phyloP scores from a whole-genome alignment of 2,888 invertebrate species.

The Zootermopsis nevadensis region DNA sequence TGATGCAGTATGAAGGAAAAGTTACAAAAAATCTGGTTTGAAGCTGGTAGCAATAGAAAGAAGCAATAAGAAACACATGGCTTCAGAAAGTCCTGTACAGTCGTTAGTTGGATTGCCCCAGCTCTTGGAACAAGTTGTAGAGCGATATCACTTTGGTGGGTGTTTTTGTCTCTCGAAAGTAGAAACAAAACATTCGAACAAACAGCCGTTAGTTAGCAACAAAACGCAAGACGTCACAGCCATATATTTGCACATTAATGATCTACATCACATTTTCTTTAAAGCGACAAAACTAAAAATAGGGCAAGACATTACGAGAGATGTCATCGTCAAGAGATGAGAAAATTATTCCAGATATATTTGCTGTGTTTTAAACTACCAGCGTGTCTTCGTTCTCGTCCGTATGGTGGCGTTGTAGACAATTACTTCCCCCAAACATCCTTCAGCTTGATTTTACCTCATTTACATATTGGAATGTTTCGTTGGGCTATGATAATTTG shows the following conservation, averaged over 20 bases:
- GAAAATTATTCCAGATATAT: slow-evolving; percentile 12
- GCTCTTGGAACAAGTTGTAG: slow-evolving; percentile 9
- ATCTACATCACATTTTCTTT: not conserved
- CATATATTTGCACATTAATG: slow-evolving; percentile 26
- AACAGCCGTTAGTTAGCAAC: slow-evolving; percentile 17
- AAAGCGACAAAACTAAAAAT: not conserved
- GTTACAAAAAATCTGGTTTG: slow-evolving; percentile 4
- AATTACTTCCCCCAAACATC: not conserved
- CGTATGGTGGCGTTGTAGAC: slow-evolving; percentile 8
- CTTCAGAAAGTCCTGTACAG: slow-evolving; percentile 11
- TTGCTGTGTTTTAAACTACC: not conserved
- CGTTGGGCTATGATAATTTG: slow-evolving; percentile 24
- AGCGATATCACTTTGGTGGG: not conserved
- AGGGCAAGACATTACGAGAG: not conserved
- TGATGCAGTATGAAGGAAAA: not conserved
- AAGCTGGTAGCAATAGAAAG: not conserved
- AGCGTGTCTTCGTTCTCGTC: not conserved
- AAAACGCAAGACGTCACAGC: not conserved
- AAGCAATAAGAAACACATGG: slow-evolving; percentile 26
- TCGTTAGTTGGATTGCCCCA: not conserved
- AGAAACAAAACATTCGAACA: slow-evolving; percentile 16
- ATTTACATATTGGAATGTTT: slow-evolving; percentile 29
- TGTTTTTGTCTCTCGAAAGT: not conserved
- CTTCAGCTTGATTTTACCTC: not conserved
- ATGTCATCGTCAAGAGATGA: slow-evolving; percentile 22